Evolutionary conservation across 2,797 vertebrate species (phyloP).

Genomic region (Oryzias sinensis): DNA sequence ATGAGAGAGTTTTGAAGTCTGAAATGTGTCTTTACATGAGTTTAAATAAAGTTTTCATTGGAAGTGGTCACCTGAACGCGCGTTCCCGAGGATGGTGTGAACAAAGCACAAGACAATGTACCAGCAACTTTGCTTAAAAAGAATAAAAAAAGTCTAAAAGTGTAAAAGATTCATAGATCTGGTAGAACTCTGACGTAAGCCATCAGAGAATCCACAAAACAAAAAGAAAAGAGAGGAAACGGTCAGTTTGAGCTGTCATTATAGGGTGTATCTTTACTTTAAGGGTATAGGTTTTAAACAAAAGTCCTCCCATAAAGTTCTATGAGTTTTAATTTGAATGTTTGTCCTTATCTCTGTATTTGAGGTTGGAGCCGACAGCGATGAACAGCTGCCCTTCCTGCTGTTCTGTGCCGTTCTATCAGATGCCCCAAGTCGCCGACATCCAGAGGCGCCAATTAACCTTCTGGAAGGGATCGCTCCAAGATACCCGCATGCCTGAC

Average conservation of each 20-base stretch:
- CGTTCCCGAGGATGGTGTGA: no score
- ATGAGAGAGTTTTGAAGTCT: no score
- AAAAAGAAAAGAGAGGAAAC: no score
- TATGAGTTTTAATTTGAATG: slow-evolving; percentile 30
- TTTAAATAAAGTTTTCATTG: no score
- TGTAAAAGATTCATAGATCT: no score
- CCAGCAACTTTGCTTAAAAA: no score
- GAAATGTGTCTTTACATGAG: no score
- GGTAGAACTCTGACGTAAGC: no score
- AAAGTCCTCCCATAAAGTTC: slow-evolving; percentile 5
- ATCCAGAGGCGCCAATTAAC: slow-evolving; percentile 77
- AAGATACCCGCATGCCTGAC: slow-evolving; percentile 60
- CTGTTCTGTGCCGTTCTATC: slow-evolving; percentile 61
- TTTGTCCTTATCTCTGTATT: slow-evolving; percentile 48
- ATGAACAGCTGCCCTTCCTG: slow-evolving; percentile 65
- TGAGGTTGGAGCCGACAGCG: slow-evolving; percentile 50
- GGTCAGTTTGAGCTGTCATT: neutral
- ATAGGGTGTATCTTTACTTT: neutral
- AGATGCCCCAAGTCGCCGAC: slow-evolving; percentile 64
- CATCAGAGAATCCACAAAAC: no score
- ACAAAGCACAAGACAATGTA: no score
- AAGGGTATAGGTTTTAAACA: slow-evolving; percentile 13
- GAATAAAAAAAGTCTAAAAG: no score
- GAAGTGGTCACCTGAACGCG: no score
- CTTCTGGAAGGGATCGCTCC: slow-evolving; percentile 68